These are phyloP conservation scores for Drosophila niveifrons DNA, from an alignment of 2,888 invertebrate genomes.

Conservation along the genomic window DNA sequence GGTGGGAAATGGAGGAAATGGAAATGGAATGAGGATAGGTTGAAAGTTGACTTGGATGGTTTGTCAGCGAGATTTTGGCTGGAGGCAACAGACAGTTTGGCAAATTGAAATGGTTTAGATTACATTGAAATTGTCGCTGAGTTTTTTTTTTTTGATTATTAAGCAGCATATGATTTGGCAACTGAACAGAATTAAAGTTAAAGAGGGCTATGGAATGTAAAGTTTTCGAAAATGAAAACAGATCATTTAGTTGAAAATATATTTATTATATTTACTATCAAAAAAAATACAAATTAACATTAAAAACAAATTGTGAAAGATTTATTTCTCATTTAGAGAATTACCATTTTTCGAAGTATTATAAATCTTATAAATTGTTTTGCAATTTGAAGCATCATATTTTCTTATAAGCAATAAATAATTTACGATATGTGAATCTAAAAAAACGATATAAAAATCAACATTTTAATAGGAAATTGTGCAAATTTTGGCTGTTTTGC, in stretches of 20 bases:
- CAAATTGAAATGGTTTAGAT: constrained; percentile 76
- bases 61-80: constrained; percentile 53
- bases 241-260: background rate
- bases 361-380: background rate
- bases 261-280: background rate
- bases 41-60: constrained; percentile 40
- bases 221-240: background rate
- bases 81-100: constrained; percentile 67
- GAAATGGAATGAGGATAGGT: constrained; percentile 19
- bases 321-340: background rate
- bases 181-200: constrained; percentile 7
- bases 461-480: constrained; percentile 64
- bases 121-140: constrained; percentile 58
- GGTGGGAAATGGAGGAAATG: constrained; percentile 7
- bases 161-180: constrained; percentile 17
- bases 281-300: background rate
- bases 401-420: constrained; percentile 6
- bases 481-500: constrained; percentile 44
- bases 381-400: background rate
- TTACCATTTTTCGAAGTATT: no score
- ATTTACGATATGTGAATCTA: constrained; percentile 19
- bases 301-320: background rate
- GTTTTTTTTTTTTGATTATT: constrained; percentile 9
- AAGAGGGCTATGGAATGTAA: background rate
- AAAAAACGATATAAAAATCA: constrained; percentile 43